Percentiles rank a stretch among this genome's conserved stretches.
Evolutionary conservation across 2,888 invertebrate genomes (phyloP).

Genomic region (Calliscelio sp.): DNA sequence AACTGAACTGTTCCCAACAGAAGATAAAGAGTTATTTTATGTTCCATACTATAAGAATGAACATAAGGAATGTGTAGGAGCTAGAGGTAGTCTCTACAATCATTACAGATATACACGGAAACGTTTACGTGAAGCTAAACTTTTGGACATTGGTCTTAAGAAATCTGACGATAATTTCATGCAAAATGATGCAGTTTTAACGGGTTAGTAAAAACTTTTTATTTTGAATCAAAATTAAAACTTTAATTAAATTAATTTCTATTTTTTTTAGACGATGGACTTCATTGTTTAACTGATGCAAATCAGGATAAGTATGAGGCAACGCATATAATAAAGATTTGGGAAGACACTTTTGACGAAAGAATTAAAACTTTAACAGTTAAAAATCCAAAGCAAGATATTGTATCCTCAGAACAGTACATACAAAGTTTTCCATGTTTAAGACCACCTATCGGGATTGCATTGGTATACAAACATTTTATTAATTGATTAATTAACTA

Average conservation of each 20-base stretch:
- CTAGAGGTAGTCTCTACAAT: no score
- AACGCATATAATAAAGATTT: neutral
- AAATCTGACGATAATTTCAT: neutral
- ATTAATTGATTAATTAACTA: no score
- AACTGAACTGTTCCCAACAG: slow-evolving; percentile 1
- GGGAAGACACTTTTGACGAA: slow-evolving; percentile 1
- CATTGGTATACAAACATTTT: neutral
- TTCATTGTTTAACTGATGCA: neutral
- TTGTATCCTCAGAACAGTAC: neutral
- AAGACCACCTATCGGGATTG: slow-evolving; percentile 1
- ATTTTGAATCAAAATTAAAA: neutral
- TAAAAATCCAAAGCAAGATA: neutral
- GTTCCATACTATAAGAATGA: neutral
- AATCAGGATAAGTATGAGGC: neutral
- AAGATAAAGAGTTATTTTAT: neutral
- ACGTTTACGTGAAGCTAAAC: slow-evolving; percentile 3
- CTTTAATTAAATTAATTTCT: slow-evolving; percentile 1
- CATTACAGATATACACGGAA: slow-evolving; percentile 18
- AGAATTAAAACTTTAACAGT: neutral
- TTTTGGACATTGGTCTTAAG: neutral
- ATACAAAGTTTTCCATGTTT: slow-evolving; percentile 3
- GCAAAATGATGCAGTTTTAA: neutral
- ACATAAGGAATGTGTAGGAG: neutral
- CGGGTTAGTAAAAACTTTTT: neutral
- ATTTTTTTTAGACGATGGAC: neutral